Percentiles rank a stretch among this genome's conserved stretches.
Evolutionary conservation across 2,888 invertebrate genomes (phyloP).

Genomic region (Apodemia mormo): DNA sequence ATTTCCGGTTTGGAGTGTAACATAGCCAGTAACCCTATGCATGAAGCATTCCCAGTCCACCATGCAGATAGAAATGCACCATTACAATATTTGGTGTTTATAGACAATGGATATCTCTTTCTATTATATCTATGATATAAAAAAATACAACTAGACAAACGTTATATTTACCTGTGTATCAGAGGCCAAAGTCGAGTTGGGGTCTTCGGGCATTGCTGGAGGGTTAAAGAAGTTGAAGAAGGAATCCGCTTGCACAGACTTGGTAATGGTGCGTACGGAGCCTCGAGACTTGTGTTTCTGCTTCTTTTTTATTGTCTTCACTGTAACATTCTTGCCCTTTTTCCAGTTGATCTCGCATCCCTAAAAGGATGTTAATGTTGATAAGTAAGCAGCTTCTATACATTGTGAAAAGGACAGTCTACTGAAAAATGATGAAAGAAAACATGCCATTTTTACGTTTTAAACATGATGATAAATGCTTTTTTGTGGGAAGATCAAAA

Average conservation of each 20-base stretch:
- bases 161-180: conserved; percentile 85
- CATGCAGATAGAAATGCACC: too few relatives aligned
- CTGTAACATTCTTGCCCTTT: conserved; percentile 97
- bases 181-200: conserved; percentile 91
- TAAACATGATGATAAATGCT: too few relatives aligned
- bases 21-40: too few relatives aligned
- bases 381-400: too few relatives aligned
- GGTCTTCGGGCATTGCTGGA: conserved; percentile 92
- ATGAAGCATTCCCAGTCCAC: too few relatives aligned
- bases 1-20: too few relatives aligned
- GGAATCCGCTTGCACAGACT: conserved; percentile 97
- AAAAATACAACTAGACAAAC: too few relatives aligned
- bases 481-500: too few relatives aligned
- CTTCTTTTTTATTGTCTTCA: conserved; percentile 97
- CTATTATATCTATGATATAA: not conserved
- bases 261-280: conserved; percentile 95
- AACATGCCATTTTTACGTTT: too few relatives aligned
- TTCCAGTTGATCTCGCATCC: conserved; percentile 98
- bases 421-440: too few relatives aligned
- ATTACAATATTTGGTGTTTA: too few relatives aligned
- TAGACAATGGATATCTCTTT: not conserved
- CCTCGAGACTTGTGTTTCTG: conserved; percentile 99
- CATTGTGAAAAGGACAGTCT: too few relatives aligned
- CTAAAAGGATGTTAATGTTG: conserved; percentile 46
- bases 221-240: conserved; percentile 99